These are phyloP conservation scores for Montipora foliosa DNA, from an alignment of 64 coral and sea anemone genomes.

Conservation along the genomic window DNA sequence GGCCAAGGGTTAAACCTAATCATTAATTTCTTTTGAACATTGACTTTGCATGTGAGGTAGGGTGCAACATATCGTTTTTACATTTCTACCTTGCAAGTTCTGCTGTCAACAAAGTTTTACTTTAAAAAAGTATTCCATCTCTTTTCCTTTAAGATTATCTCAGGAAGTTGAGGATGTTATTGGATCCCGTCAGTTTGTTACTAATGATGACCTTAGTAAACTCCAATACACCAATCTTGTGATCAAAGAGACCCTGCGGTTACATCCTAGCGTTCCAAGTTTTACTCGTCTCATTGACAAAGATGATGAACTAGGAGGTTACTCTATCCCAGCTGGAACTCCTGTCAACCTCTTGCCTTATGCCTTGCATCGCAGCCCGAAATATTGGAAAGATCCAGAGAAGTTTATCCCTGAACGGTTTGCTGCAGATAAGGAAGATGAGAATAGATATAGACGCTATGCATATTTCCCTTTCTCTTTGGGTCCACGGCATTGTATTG, in stretches of 20 bases:
- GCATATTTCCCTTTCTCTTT: conserved; percentile 36
- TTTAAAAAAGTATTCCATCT: background rate
- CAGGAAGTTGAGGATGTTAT: conserved; percentile 31
- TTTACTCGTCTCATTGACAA: conserved; percentile 17
- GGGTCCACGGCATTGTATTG: conserved; percentile 30
- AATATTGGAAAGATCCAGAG: conserved; percentile 44
- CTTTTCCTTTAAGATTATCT: conserved; percentile 12
- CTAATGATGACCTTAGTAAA: conserved; percentile 35
- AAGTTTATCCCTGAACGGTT: conserved; percentile 41
- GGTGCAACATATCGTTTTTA: too few species aligned
- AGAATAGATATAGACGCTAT: background rate
- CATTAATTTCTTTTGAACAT: too few species aligned
- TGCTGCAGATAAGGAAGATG: background rate
- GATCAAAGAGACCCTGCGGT: conserved; percentile 61
- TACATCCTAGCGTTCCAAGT: conserved; percentile 42
- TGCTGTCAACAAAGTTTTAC: too few species aligned
- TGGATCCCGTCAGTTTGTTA: conserved; percentile 10
- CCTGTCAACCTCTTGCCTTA: background rate
- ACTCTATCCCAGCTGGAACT: conserved; percentile 37
- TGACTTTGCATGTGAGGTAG: too few species aligned
- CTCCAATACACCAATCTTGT: conserved; percentile 42
- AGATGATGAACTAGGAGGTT: conserved; percentile 22
- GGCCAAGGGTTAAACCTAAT: too few species aligned
- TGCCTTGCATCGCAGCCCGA: conserved; percentile 19
- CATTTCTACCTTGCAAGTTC: background rate